Evolutionary conservation across 2,113 vertebrate species (phyloP).

Genomic region (Rutilus rutilus): DNA sequence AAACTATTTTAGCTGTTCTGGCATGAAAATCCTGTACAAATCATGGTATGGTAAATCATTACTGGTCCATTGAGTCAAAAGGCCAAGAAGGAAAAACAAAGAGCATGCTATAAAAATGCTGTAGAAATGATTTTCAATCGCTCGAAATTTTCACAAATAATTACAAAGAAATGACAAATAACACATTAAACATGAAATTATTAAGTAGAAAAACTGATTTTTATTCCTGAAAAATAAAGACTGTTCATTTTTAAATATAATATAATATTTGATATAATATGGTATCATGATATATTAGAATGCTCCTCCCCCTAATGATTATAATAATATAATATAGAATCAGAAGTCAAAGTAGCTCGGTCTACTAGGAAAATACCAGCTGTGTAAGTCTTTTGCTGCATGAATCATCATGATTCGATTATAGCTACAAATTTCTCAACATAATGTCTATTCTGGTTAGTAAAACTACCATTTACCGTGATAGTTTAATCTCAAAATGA

Average conservation of each 20-base stretch:
- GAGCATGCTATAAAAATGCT: neutral
- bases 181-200: too few species aligned
- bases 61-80: neutral
- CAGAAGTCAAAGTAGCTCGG: neutral
- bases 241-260: too few species aligned
- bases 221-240: too few species aligned
- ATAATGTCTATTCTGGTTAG: neutral
- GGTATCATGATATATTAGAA: too few species aligned
- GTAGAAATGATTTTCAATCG: too few species aligned
- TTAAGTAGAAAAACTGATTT: too few species aligned
- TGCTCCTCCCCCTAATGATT: neutral
- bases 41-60: neutral
- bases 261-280: too few species aligned
- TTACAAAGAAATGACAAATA: too few species aligned
- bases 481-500: conserved; percentile 20
- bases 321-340: neutral
- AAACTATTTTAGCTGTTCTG: neutral
- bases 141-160: too few species aligned
- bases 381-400: neutral
- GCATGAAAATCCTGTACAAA: neutral
- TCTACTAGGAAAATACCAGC: neutral
- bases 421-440: neutral
- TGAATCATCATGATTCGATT: conserved; percentile 8
- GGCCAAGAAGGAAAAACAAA: neutral
- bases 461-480: neutral